These are phyloP conservation scores for Lochmaea capreae DNA, from an alignment of 2,888 invertebrate species.

Conservation along the genomic window DNA sequence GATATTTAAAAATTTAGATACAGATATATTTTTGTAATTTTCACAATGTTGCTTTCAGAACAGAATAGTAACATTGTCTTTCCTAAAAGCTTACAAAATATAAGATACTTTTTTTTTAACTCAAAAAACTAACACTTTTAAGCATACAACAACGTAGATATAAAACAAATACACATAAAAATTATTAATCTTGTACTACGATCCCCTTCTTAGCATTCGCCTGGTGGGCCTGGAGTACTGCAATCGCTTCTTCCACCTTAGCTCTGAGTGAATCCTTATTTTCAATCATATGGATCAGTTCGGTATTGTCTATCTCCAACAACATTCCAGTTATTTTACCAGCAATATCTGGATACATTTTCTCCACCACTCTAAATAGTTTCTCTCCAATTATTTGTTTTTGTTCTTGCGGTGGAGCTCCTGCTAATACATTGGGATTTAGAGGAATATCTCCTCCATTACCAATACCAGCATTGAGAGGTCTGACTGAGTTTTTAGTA, in stretches of 20 bases:
- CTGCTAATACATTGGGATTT: constrained; percentile 91
- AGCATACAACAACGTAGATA: constrained; percentile 33
- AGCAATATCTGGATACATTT: constrained; percentile 92
- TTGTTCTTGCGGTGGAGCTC: constrained; percentile 94
- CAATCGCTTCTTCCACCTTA: constrained; percentile 98
- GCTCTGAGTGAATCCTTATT: constrained; percentile 89
- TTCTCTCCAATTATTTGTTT: constrained; percentile 99
- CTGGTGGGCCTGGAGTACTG: constrained; percentile 96
- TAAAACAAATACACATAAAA: constrained; percentile 35
- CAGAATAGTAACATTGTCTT: constrained; percentile 37
- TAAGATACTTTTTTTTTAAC: constrained; percentile 38
- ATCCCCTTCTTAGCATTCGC: constrained; percentile 65
- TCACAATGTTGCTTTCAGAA: constrained; percentile 36
- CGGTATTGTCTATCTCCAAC: constrained; percentile 97
- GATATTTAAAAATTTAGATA: constrained; percentile 32
- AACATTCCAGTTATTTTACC: constrained; percentile 99
- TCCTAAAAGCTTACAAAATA: constrained; percentile 38
- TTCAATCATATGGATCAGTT: constrained; percentile 95
- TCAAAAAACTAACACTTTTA: constrained; percentile 41
- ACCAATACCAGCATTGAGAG: constrained; percentile 55
- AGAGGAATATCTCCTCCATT: constrained; percentile 77
- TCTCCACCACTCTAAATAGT: constrained; percentile 91
- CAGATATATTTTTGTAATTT: constrained; percentile 38
- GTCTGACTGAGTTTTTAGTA: constrained; percentile 57
- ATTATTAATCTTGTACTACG: constrained; percentile 55